These are phyloP conservation scores for Shinisaurus crocodilurus DNA, from an alignment of 2,113 vertebrate genomes.

Conservation along the genomic window DNA sequence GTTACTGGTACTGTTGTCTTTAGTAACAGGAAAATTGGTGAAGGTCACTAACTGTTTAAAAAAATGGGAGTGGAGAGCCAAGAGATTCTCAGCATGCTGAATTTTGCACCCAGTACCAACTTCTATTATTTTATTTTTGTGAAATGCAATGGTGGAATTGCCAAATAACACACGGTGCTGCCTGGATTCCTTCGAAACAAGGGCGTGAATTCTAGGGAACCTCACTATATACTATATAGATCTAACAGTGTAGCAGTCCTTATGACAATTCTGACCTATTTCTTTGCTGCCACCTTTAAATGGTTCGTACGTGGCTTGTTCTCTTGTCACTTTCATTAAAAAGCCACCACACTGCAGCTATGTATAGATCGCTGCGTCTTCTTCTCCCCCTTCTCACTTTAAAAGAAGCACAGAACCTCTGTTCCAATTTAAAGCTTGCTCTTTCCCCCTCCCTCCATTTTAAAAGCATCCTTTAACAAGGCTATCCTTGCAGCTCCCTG, in stretches of 20 bases:
- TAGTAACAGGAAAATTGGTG: not conserved
- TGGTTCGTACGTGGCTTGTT: conserved; percentile 14
- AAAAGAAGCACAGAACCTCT: not conserved
- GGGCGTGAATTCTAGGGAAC: not conserved
- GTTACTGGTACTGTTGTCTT: not conserved
- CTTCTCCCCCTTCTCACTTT: not conserved
- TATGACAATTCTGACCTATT: conserved; percentile 16
- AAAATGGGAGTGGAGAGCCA: not conserved
- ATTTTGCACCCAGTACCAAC: not conserved
- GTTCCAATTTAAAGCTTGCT: not conserved
- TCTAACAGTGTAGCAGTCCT: not conserved
- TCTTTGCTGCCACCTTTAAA: conserved; percentile 14
- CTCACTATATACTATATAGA: not conserved
- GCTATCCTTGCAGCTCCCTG: not conserved
- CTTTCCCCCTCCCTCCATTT: not conserved
- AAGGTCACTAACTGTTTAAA: not conserved
- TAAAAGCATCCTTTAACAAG: not conserved
- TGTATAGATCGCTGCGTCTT: not conserved
- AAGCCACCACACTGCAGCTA: not conserved
- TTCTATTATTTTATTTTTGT: not conserved
- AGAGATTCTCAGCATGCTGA: not conserved
- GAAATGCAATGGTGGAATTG: not conserved
- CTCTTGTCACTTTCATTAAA: conserved; percentile 13
- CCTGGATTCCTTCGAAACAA: not conserved
- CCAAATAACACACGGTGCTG: not conserved